These are phyloP conservation scores for Dascillus cervinus DNA, from an alignment of 2,888 invertebrate species.

Conservation along the genomic window DNA sequence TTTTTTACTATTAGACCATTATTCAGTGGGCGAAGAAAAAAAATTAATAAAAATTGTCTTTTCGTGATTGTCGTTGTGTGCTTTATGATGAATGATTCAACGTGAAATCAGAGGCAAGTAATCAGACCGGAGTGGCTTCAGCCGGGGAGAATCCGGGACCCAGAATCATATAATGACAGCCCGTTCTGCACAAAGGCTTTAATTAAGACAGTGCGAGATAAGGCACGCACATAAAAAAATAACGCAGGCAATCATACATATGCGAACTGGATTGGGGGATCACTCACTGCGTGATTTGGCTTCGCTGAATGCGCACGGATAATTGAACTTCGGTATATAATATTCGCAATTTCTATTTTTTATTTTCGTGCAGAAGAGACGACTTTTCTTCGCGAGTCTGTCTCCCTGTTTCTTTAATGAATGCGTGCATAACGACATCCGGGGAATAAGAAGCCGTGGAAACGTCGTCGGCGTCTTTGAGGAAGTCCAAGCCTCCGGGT, in stretches of 20 bases:
- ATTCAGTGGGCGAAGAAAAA: no score
- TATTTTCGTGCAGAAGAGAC: no score
- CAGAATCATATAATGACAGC: constrained; percentile 27
- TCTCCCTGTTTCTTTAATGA: constrained; percentile 20
- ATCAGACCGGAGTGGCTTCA: constrained; percentile 16
- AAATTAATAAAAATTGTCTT: no score
- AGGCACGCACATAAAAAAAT: constrained; percentile 29
- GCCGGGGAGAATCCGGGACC: constrained; percentile 14
- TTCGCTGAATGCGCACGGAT: no score
- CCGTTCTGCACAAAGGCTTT: constrained; percentile 26
- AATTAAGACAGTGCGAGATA: constrained; percentile 30
- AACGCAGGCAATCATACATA: constrained; percentile 26
- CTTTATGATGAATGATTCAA: constrained; percentile 15
- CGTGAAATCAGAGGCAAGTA: constrained; percentile 20
- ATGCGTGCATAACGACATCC: constrained; percentile 28
- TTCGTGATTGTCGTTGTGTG: no score
- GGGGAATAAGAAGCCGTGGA: constrained; percentile 22
- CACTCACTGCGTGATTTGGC: constrained; percentile 23
- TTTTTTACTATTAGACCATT: no score
- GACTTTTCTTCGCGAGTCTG: neutral
- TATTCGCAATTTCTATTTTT: no score
- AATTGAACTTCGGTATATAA: no score
- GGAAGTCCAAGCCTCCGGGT: constrained; percentile 25
- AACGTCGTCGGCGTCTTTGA: constrained; percentile 24
- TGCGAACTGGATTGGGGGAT: constrained; percentile 15